Conservation (phyloP, 2,888 invertebrate genomes). For the Graphium colonna region DNA sequence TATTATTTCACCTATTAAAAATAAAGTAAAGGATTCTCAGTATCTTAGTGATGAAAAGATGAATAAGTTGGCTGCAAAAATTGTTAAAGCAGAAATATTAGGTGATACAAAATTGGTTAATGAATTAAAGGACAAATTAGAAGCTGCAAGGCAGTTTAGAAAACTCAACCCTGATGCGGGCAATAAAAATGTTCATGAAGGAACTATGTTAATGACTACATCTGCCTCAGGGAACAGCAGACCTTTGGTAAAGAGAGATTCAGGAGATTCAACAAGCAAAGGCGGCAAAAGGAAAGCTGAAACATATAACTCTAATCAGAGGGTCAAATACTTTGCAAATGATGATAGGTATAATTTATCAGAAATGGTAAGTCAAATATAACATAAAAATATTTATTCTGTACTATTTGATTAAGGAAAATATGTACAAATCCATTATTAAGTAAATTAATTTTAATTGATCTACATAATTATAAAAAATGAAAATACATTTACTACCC, state of each 20-base stretch:
- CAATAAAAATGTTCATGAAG: constrained; percentile 61
- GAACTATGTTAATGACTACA: constrained; percentile 84
- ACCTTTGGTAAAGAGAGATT: constrained; percentile 75
- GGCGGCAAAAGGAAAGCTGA: constrained; percentile 79
- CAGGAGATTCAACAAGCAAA: constrained; percentile 63
- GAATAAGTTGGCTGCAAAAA: constrained; percentile 94
- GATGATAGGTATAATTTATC: constrained; percentile 93
- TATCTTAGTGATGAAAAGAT: constrained; percentile 89
- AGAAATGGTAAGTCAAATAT: constrained; percentile 87
- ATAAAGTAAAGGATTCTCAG: constrained; percentile 33
- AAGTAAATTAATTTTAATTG: too few relatives aligned
- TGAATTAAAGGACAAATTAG: constrained; percentile 87
- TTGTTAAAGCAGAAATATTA: constrained; percentile 96
- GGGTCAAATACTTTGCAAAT: constrained; percentile 92
- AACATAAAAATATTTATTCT: too few relatives aligned
- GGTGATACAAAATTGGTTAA: constrained; percentile 86
- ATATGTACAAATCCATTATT: too few relatives aligned
- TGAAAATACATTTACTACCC: too few relatives aligned
- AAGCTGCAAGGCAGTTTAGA: constrained; percentile 81
- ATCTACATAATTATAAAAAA: too few relatives aligned
- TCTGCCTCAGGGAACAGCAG: constrained; percentile 84
- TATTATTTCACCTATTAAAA: constrained; percentile 23
- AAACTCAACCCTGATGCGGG: constrained; percentile 60
- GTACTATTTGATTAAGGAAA: too few relatives aligned
- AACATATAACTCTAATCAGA: constrained; percentile 86